phyloP scores from a whole-genome alignment of 1,140 invertebrate species.

The Zaprionus ghesquierei region DNA sequence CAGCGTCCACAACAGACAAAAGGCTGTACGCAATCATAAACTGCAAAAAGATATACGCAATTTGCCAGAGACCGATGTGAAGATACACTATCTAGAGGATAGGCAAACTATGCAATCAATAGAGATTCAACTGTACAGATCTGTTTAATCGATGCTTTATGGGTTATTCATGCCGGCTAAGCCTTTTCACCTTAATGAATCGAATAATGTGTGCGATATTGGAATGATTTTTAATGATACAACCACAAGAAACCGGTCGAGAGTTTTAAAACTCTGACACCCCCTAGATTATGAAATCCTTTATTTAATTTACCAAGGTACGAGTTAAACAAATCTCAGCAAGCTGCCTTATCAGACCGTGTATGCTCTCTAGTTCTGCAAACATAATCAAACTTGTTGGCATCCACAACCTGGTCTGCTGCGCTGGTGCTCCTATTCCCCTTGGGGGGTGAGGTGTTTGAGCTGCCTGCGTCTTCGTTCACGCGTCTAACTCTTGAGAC shows the following conservation, averaged over 20 bases:
- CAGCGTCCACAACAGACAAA: slow-evolving; percentile 27
- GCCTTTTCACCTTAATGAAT: too few relatives aligned
- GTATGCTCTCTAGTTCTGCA: not conserved
- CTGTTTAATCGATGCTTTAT: not conserved
- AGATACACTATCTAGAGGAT: slow-evolving; percentile 9
- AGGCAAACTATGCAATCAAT: not conserved
- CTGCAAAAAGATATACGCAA: not conserved
- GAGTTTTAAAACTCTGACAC: too few relatives aligned
- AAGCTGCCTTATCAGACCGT: not conserved
- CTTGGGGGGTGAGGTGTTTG: not conserved
- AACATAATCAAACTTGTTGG: slow-evolving; percentile 29
- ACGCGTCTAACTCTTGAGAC: not conserved
- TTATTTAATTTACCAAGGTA: too few relatives aligned
- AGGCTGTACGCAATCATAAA: slow-evolving; percentile 44
- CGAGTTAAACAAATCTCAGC: not conserved
- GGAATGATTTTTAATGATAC: too few relatives aligned
- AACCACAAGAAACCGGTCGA: too few relatives aligned
- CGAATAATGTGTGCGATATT: too few relatives aligned
- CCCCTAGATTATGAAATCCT: too few relatives aligned
- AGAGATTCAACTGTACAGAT: not conserved
- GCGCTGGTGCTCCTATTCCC: not conserved
- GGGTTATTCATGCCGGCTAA: not conserved
- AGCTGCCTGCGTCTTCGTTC: slow-evolving; percentile 9
- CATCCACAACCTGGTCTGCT: slow-evolving; percentile 5
- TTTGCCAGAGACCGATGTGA: not conserved